Conservation (phyloP, 2,888 invertebrate species). For the Idaea biselata region DNA sequence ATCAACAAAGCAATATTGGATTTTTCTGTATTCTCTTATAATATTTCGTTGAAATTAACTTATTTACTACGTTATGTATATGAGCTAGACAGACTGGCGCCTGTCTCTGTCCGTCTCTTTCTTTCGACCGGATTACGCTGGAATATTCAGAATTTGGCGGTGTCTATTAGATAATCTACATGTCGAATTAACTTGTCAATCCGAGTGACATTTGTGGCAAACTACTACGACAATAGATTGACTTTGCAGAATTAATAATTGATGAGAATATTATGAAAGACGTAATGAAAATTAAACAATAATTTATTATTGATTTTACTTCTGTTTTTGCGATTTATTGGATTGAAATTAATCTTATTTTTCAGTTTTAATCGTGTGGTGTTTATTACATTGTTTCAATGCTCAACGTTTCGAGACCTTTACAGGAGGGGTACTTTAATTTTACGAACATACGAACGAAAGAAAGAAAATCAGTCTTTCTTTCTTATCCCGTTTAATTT, state of each 20-base stretch:
- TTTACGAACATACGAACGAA: too few species aligned
- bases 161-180: constrained; percentile 24
- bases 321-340: too few species aligned
- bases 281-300: background rate
- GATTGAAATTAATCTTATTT: too few species aligned
- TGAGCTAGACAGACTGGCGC: constrained; percentile 58
- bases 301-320: background rate
- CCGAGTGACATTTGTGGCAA: constrained; percentile 27
- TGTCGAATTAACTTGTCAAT: constrained; percentile 38
- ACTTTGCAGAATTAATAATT: background rate
- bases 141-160: constrained; percentile 33
- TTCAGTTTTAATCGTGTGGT: too few species aligned
- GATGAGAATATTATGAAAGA: too few species aligned
- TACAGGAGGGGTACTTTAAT: too few species aligned
- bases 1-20: constrained; percentile 33
- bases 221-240: constrained; percentile 15
- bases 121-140: constrained; percentile 33
- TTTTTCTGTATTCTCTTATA: constrained; percentile 39
- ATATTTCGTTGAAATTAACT: constrained; percentile 65
- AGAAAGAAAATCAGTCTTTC: too few species aligned
- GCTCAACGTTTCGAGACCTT: too few species aligned
- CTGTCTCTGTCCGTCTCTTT: constrained; percentile 33
- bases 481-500: too few species aligned
- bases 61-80: constrained; percentile 57
- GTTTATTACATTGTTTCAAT: too few species aligned